These are phyloP conservation scores for Odontophorus gujanensis DNA, from an alignment of 2,113 vertebrate species.

Conservation along the genomic window DNA sequence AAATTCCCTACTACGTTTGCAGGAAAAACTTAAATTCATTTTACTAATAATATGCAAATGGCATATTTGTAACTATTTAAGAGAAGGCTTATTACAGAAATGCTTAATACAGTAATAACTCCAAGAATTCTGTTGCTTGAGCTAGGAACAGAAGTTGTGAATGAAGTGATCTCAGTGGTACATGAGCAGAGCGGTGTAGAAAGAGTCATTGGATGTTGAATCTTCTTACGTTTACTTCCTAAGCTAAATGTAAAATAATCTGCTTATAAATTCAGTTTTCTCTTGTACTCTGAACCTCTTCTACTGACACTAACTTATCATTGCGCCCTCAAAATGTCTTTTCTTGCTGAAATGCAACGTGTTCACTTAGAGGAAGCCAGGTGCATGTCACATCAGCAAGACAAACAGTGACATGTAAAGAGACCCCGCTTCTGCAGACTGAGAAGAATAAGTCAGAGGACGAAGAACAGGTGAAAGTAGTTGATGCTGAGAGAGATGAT, in stretches of 20 bases:
- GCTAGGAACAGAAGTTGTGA: background rate
- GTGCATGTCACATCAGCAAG: constrained; percentile 48
- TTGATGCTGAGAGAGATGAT: constrained; percentile 84
- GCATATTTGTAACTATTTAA: constrained; percentile 16
- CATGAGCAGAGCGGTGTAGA: background rate
- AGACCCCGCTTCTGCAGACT: constrained; percentile 67
- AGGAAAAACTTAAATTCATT: constrained; percentile 47
- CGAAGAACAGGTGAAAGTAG: constrained; percentile 59
- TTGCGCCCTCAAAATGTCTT: constrained; percentile 52
- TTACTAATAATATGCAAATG: constrained; percentile 47
- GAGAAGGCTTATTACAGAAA: constrained; percentile 49
- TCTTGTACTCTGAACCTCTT: constrained; percentile 37
- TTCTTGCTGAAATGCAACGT: constrained; percentile 48
- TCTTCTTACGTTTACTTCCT: constrained; percentile 1
- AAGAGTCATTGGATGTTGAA: background rate
- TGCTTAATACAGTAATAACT: background rate
- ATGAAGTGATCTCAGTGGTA: background rate
- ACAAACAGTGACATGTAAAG: constrained; percentile 63
- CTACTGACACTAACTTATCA: constrained; percentile 58
- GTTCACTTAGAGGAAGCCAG: constrained; percentile 74
- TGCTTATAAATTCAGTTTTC: constrained; percentile 12
- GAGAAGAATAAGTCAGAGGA: constrained; percentile 60
- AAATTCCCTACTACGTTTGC: constrained; percentile 31
- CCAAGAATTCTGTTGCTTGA: constrained; percentile 35
- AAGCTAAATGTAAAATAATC: background rate